A percentile compares a stretch with the other conserved stretches of the same genome.
These are phyloP conservation scores for Barbus barbus DNA, from an alignment of 2,113 vertebrate species.

Conservation along the genomic window DNA sequence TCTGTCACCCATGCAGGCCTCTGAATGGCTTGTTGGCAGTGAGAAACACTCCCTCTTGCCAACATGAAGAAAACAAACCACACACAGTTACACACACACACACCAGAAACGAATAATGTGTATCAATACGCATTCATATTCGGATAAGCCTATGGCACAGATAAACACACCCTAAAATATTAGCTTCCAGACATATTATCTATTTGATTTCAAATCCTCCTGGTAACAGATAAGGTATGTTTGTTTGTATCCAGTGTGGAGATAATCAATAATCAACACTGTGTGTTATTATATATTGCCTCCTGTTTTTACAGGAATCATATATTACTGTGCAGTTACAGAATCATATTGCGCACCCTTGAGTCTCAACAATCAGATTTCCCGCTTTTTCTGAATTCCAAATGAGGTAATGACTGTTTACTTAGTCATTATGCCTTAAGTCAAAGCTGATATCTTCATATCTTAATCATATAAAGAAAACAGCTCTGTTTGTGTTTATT, in stretches of 20 bases:
- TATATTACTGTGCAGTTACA: background rate
- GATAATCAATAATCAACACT: background rate
- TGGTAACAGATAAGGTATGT: background rate
- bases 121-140: background rate
- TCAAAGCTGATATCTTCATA: background rate
- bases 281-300: background rate
- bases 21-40: conserved; percentile 11
- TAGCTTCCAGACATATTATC: background rate
- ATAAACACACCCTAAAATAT: background rate
- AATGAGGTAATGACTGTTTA: conserved; percentile 13
- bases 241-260: background rate
- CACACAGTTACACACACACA: background rate
- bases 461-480: background rate
- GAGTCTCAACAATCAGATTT: background rate
- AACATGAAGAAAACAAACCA: background rate
- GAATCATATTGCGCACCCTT: too few relatives aligned
- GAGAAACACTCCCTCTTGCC: conserved; percentile 32
- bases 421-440: background rate
- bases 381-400: background rate
- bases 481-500: conserved; percentile 26
- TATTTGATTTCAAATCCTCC: background rate
- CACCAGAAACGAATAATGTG: background rate
- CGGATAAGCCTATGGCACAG: background rate
- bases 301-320: background rate
- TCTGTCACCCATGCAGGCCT: background rate